Evolutionary conservation across 2,113 vertebrate genomes (phyloP), one percentile per base, ranked within the genome.

Genomic region (Lonchura striata): DNA sequence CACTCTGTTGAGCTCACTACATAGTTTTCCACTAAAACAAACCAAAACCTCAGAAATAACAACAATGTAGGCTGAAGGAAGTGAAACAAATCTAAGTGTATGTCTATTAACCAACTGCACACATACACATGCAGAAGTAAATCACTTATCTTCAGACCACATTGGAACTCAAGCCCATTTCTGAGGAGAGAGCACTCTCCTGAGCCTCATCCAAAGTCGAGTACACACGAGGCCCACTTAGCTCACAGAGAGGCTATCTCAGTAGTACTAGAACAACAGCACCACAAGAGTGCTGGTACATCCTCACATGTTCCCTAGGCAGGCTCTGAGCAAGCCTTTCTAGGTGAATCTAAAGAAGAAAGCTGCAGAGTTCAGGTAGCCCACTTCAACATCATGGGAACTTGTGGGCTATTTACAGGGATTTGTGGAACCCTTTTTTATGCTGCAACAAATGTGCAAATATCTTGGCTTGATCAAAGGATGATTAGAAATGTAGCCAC

Each of bases 141-240:
- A 86, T 49, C 11, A 22, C 17, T 28, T 53, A 46, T 19, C 31
- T 61, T 33, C 35, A 72, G 37, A 88, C 5, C 14, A 3, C n/a
- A 23, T 30, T 22, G 41, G 10, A 68, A 16, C 37, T 52, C 66
- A 33, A 85, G 56, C 6, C 21, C 9, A 3, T 63, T 75, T 88
- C 52, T 76, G 54, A 69, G 27, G 24, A 25, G 7, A 80, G 12
- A 52, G 19, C 50, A 15, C 16, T n/a, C 33, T 70, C 42, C 35
- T 13, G 15, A 80, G 50, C 56, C n/a, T 80, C n/a, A 30, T 4
- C 13, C 30, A 47, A 79, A 88, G 57, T 14, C 0, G 0, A 65
- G 33, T 13, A n/a, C 10, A 50, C 5, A 9, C 13, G 30, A 87
- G 19, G 27, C 11, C 27, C 17, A 22, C 21, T 61, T 15, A 63